Conservation (phyloP, 2,797 vertebrate species). For the Cryptoprocta ferox region DNA sequence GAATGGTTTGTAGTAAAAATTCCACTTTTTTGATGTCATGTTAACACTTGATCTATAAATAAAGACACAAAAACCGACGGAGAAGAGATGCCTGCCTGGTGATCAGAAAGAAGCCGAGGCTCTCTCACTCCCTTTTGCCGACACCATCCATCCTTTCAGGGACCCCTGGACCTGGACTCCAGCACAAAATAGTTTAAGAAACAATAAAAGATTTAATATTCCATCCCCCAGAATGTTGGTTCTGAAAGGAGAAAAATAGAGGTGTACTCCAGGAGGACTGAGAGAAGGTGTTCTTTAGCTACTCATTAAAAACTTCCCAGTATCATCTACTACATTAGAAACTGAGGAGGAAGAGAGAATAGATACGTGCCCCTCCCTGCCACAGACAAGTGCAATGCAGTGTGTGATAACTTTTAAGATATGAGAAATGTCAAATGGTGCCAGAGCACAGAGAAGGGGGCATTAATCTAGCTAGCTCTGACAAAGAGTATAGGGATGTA, state of each 20-base stretch:
- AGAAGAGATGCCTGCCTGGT: too few species aligned
- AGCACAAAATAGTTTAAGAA: neutral
- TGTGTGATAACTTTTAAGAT: neutral
- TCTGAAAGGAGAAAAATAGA: neutral
- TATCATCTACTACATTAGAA: neutral
- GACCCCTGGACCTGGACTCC: too few species aligned
- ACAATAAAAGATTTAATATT: neutral
- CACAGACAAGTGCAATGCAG: neutral
- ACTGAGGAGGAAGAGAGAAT: neutral
- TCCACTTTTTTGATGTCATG: too few species aligned
- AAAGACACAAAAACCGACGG: too few species aligned
- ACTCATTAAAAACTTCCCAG: neutral
- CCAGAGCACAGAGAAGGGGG: neutral
- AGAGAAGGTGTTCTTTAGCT: neutral
- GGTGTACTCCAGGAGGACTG: neutral
- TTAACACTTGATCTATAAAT: too few species aligned
- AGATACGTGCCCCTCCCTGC: fast-evolving
- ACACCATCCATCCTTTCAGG: too few species aligned
- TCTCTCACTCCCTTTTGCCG: too few species aligned
- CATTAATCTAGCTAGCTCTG: neutral
- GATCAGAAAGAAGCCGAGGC: too few species aligned
- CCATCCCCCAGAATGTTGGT: neutral
- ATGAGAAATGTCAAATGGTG: neutral
- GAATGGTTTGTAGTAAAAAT: too few species aligned
- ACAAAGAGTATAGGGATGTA: neutral